These are phyloP conservation scores for Fissipunctia ypsillon DNA, from an alignment of 2,888 invertebrate species.

Conservation along the genomic window DNA sequence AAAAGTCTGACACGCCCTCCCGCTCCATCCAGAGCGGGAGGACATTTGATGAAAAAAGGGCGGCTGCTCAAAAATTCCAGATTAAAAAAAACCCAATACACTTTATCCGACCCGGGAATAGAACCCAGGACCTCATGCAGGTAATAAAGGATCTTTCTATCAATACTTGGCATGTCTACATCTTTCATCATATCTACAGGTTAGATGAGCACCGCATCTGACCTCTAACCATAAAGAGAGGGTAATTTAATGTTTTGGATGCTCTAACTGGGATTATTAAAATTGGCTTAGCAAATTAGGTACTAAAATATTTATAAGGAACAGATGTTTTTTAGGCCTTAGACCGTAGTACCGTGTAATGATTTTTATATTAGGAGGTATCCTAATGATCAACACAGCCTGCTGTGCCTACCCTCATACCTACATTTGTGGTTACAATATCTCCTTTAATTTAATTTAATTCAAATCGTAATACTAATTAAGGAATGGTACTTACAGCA, in stretches of 20 bases:
- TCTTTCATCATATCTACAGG: too few species aligned
- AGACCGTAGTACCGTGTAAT: not conserved
- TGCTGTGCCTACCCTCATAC: not conserved
- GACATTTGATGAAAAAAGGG: too few species aligned
- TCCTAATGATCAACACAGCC: slow-evolving; percentile 10
- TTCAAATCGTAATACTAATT: slow-evolving; percentile 36
- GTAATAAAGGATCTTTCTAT: too few species aligned
- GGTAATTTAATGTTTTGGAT: not conserved
- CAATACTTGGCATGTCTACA: too few species aligned
- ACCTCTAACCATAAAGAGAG: too few species aligned
- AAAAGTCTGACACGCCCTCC: too few species aligned
- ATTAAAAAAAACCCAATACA: too few species aligned
- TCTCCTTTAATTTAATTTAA: slow-evolving; percentile 39
- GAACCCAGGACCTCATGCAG: too few species aligned
- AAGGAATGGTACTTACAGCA: slow-evolving; percentile 24
- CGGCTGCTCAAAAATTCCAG: too few species aligned
- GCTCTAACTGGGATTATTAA: not conserved
- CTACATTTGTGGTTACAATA: slow-evolving; percentile 32
- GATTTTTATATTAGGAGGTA: slow-evolving; percentile 15
- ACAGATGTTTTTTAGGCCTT: slow-evolving; percentile 1
- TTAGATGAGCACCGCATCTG: too few species aligned
- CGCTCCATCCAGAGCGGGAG: too few species aligned
- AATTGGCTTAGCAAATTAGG: not conserved
- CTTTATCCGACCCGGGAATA: too few species aligned
- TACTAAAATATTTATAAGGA: not conserved